These are phyloP conservation scores for Drosophila asahinai DNA, from an alignment of 1,140 invertebrate species.

Conservation along the genomic window DNA sequence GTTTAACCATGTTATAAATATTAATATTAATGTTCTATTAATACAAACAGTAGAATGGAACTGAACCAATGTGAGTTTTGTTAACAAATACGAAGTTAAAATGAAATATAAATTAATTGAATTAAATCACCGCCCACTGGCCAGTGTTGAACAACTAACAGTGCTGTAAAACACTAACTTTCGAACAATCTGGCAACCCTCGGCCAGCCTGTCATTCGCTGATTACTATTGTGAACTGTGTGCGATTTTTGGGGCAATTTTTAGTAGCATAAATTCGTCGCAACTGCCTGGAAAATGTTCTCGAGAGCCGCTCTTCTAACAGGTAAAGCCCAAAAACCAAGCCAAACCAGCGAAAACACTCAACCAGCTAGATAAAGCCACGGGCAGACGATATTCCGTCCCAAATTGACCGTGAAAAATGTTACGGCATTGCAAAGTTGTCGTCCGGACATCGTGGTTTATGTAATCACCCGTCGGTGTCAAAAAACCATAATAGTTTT, in stretches of 20 bases:
- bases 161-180: conserved; percentile 11
- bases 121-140: neutral
- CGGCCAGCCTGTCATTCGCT: conserved; percentile 41
- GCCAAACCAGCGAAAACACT: neutral
- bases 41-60: no score
- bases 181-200: conserved; percentile 20
- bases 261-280: conserved; percentile 74
- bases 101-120: neutral
- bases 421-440: conserved; percentile 63
- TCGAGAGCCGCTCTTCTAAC: conserved; percentile 86
- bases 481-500: conserved; percentile 57
- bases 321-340: conserved; percentile 76
- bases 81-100: neutral
- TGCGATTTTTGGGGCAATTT: conserved; percentile 64
- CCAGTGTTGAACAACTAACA: neutral
- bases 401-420: conserved; percentile 45
- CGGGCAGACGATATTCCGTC: neutral
- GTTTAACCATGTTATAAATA: no score
- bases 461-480: conserved; percentile 82
- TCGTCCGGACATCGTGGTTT: conserved; percentile 77
- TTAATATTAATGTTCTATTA: no score
- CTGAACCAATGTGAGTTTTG: no score
- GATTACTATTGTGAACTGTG: conserved; percentile 59
- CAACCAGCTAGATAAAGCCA: neutral
- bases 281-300: conserved; percentile 84